Evolutionary conservation across 1,140 invertebrate genomes (phyloP), one percentile per base, ranked within the genome.

Genomic region (Bathynomus jamesi): DNA sequence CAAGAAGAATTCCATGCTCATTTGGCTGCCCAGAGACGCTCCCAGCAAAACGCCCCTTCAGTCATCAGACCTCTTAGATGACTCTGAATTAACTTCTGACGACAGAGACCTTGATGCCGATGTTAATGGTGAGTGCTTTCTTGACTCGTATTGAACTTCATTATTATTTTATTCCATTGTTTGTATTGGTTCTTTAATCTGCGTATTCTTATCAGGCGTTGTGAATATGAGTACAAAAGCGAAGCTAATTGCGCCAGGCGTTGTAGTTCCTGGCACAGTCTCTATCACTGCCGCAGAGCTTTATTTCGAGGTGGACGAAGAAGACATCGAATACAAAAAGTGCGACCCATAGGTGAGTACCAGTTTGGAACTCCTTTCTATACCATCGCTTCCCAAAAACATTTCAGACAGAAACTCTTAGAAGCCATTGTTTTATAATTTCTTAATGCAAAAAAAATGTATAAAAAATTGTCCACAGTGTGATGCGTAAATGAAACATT

Each of bases 301-400:
- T 61, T 99, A 98, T 85, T 99, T 99, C 83, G 97, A 99, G 83
- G 95, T 98, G 68, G 95, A 99, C 81, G 96, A 99, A 82, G 96
- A 99, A 60, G 93, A 98, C 83, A 84, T 88, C 2, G 92, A 97
- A 78, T 98, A 94, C 81, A 93, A 93, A 83, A 94, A 94, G 82
- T 89, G 96, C 74, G 95, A 98, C 82, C 86, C 89, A 73, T 93
- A 98, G 91, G 95, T 97, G 84, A 87, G 89, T 86, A 65, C 7
- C 32, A 17, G 17, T 40, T 40, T 40, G 7, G 32, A n/a, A n/a
- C n/a, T n/a, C n/a, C n/a, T n/a, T n/a, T n/a, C n/a, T n/a, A n/a
- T n/a, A n/a, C n/a, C n/a, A n/a, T n/a, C n/a, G n/a, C n/a, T n/a
- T n/a, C n/a, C n/a, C n/a, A n/a, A n/a, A n/a, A n/a, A n/a, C n/a